Percentiles rank a stretch among this genome's conserved stretches.
phyloP scores from a whole-genome alignment of 1,140 invertebrate genomes.

The Laupala kohalensis region DNA sequence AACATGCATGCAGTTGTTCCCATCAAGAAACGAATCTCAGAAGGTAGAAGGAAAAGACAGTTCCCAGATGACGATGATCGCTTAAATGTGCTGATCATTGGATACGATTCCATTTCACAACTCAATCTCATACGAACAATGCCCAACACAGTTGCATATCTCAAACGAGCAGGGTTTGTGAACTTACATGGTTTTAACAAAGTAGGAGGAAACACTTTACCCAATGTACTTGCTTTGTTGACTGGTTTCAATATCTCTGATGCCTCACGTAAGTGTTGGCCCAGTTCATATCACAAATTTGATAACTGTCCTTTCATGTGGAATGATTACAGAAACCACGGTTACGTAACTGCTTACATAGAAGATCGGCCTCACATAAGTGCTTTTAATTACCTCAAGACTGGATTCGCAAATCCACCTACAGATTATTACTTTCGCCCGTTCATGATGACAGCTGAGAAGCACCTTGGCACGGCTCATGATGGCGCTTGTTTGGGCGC shows the following conservation, averaged over 20 bases:
- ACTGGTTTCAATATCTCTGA: constrained; percentile 33
- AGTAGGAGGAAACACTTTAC: constrained; percentile 66
- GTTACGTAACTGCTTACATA: constrained; percentile 62
- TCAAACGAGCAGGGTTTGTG: constrained; percentile 43
- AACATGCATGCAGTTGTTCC: constrained; percentile 29
- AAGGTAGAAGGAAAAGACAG: neutral
- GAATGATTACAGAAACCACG: constrained; percentile 53
- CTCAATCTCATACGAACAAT: constrained; percentile 61
- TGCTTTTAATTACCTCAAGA: constrained; percentile 68
- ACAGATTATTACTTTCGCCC: constrained; percentile 71
- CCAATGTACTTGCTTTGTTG: constrained; percentile 64
- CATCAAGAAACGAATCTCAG: constrained; percentile 10
- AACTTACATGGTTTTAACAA: constrained; percentile 48
- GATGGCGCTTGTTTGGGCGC: constrained; percentile 20
- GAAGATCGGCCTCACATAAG: constrained; percentile 64
- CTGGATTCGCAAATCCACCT: constrained; percentile 62
- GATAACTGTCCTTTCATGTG: constrained; percentile 61
- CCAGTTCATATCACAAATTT: constrained; percentile 5
- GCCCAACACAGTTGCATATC: constrained; percentile 51
- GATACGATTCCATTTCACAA: constrained; percentile 69
- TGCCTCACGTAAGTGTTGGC: constrained; percentile 15
- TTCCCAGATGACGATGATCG: constrained; percentile 21
- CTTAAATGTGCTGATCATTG: constrained; percentile 56
- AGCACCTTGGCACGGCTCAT: constrained; percentile 14
- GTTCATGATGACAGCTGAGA: constrained; percentile 35